A percentile compares a stretch with the other conserved stretches of the same genome.
These are phyloP conservation scores for Candidula unifasciata DNA, from an alignment of 2,888 invertebrate species.

Conservation along the genomic window DNA sequence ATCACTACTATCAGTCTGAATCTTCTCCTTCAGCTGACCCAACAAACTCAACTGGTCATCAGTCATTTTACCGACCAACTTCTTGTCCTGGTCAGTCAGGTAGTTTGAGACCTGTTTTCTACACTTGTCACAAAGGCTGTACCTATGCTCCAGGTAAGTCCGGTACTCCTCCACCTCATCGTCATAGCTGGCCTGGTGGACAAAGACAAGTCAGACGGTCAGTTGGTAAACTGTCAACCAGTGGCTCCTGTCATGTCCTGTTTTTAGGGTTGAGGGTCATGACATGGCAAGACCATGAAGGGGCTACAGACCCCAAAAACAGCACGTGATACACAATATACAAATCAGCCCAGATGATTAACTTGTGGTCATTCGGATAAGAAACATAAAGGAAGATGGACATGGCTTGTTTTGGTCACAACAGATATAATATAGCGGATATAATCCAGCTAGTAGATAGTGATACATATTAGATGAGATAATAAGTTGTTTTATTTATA, in stretches of 20 bases:
- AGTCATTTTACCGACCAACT: constrained; percentile 42
- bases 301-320: too few species aligned
- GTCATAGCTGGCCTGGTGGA: constrained; percentile 61
- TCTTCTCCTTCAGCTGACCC: background rate
- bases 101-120: constrained; percentile 57
- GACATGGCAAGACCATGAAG: background rate
- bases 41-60: background rate
- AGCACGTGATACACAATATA: too few species aligned
- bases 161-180: constrained; percentile 60
- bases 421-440: too few species aligned
- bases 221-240: background rate
- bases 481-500: too few species aligned
- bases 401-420: too few species aligned
- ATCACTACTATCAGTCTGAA: background rate
- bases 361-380: too few species aligned
- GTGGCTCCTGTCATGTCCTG: too few species aligned
- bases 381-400: too few species aligned
- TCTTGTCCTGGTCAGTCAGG: constrained; percentile 60
- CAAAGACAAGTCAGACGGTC: background rate
- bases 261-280: too few species aligned
- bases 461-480: too few species aligned
- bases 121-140: constrained; percentile 61
- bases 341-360: too few species aligned
- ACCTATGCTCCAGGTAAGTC: constrained; percentile 61
- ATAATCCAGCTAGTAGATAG: too few species aligned